Base-by-base conservation (phyloP, 2,797 vertebrate genomes). In the Moxostoma hubbsi region DNA sequence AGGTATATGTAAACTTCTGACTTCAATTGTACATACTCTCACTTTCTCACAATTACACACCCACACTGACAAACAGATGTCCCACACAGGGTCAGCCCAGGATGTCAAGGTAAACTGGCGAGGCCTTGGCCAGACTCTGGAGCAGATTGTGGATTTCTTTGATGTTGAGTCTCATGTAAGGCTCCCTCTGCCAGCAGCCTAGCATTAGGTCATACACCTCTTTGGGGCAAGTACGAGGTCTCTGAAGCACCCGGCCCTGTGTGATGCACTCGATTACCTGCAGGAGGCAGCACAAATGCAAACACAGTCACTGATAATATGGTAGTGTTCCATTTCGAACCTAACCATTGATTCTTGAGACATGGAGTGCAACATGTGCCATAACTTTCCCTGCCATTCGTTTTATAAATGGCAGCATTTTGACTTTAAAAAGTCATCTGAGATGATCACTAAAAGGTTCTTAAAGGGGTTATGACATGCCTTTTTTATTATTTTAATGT, bases 261-360 rank as follows among this genome's bases (percentile, higher is more conserved):
- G 97, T 99, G 93, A 99, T 99, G 90, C 98, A 99, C 89, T 99
- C 97, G 50, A 99, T 99, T 86, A 99, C 98, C 98, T 99, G 90
- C 49, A 5, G 84, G 77, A 61, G 0, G 83, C 69, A 50, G 11
- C 73, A 79, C 50, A 86, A 24, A 24, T 24, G 24, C 24, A 24
- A 55, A 67, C 55, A 68, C 13, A 1, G 46, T 69, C 10, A 53
- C 10, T 54, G 53, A n/a, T 2, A 55, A 36, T 3, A 36, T 36
- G 36, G 36, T 36, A 36, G 36, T 36, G 36, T 36, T 36, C 36
- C 36, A 36, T 36, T 36, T 4, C 4, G 36, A 36, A 36, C 36
- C 36, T 36, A 36, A 4, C 36, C 36, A 36, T 4, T 36, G 36
- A 36, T 36, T 36, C 36, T 36, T 36, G 36, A 36, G 36, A 36